phyloP scores from a whole-genome alignment of 2,113 vertebrate species.

The Pelmatolapia mariae region DNA sequence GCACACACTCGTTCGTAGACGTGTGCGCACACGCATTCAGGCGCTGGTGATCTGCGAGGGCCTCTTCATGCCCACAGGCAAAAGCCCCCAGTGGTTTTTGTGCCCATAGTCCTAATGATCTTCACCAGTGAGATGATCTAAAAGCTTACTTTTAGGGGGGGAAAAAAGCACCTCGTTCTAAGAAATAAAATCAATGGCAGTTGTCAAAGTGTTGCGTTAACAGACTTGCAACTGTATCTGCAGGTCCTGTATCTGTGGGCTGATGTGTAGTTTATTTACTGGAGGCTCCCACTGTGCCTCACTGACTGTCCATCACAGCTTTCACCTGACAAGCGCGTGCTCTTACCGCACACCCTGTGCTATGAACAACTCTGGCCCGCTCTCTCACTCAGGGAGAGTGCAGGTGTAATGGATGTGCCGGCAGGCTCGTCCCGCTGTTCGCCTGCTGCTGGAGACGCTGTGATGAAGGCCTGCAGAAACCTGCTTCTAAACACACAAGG shows the following conservation, averaged over 20 bases:
- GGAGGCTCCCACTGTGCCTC: not conserved
- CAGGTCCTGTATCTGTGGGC: not conserved
- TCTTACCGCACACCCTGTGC: not conserved
- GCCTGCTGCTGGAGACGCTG: not conserved
- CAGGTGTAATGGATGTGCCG: constrained; percentile 24
- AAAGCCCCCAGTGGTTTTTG: constrained; percentile 9
- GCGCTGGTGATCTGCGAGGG: not conserved
- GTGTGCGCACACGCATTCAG: not conserved
- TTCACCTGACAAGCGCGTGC: not conserved
- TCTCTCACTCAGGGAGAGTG: not conserved
- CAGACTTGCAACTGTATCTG: not conserved
- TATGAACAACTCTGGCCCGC: not conserved
- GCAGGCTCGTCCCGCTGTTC: not conserved
- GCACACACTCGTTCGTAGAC: not conserved
- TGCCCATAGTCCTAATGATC: constrained; percentile 17
- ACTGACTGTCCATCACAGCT: not conserved
- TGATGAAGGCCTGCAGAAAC: not conserved
- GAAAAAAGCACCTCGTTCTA: not conserved
- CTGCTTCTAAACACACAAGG: not conserved
- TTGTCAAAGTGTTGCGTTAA: not conserved
- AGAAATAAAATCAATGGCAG: not conserved
- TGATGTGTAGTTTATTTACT: not conserved
- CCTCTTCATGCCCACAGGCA: constrained; percentile 25
- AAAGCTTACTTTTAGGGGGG: not conserved
- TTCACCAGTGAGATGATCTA: not conserved